A percentile compares a stretch with the other conserved stretches of the same genome.
These are phyloP conservation scores for Pteromalus puparum DNA, from an alignment of 1,140 invertebrate species.

Conservation along the genomic window DNA sequence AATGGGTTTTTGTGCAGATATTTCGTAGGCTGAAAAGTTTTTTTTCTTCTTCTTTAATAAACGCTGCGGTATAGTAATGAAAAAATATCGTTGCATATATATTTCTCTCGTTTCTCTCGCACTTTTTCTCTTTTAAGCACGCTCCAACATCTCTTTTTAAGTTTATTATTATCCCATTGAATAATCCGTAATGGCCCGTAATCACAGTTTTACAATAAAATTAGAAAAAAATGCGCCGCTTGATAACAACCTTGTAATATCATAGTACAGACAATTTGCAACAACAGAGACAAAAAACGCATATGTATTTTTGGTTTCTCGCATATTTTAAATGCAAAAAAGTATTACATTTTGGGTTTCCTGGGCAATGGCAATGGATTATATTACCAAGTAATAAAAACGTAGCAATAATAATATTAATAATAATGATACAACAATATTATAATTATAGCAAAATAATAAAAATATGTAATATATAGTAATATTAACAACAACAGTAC, in stretches of 20 bases:
- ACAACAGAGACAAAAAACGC: not conserved
- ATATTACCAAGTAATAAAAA: not conserved
- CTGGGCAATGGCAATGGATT: not conserved
- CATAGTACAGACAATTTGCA: not conserved
- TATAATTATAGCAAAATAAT: constrained; percentile 39
- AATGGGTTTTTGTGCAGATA: not conserved
- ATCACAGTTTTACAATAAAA: constrained; percentile 38
- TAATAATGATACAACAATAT: constrained; percentile 37
- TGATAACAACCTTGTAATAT: not conserved
- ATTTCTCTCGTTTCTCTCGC: not conserved
- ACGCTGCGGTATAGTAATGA: constrained; percentile 3
- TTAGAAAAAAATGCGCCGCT: constrained; percentile 7
- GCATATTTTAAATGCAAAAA: not conserved
- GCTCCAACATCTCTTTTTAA: not conserved
- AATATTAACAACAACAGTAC: constrained; percentile 46
- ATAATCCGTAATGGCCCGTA: constrained; percentile 25
- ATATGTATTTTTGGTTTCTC: not conserved
- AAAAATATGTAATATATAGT: constrained; percentile 42
- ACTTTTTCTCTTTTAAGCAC: not conserved
- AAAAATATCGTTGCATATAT: constrained; percentile 20
- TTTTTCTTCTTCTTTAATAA: not conserved
- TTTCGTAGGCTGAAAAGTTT: not conserved
- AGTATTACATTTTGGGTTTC: not conserved
- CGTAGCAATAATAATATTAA: constrained; percentile 20
- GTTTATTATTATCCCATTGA: constrained; percentile 16